Percentiles rank a stretch among this genome's conserved stretches.
Conservation (phyloP, 1,140 invertebrate genomes). For the Oryctes rhinoceros region DNA sequence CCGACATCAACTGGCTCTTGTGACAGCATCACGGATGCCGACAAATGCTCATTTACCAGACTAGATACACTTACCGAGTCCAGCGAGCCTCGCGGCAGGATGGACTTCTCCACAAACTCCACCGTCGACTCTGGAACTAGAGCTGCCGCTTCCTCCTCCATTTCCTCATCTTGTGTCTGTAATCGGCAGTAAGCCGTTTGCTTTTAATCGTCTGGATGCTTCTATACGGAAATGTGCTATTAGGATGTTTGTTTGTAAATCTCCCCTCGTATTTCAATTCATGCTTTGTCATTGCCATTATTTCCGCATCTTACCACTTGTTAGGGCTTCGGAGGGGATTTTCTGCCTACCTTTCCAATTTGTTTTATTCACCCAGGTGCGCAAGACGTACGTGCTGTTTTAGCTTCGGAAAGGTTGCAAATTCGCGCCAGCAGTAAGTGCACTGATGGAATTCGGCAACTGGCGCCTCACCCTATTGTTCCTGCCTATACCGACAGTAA, state of each 20-base stretch:
- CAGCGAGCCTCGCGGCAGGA: background rate
- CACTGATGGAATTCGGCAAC: background rate
- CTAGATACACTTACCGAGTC: background rate
- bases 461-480: background rate
- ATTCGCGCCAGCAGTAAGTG: background rate
- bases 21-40: too few species aligned
- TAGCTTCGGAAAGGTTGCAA: background rate
- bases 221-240: background rate
- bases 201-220: background rate
- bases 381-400: conserved; percentile 14
- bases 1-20: background rate
- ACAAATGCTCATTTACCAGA: background rate
- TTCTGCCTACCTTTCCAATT: background rate
- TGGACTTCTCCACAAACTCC: background rate
- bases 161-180: background rate
- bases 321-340: background rate
- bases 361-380: conserved; percentile 29
- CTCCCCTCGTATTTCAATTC: conserved; percentile 13
- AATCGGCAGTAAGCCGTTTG: background rate
- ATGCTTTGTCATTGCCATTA: conserved; percentile 12
- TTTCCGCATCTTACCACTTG: conserved; percentile 30
- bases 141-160: conserved; percentile 14
- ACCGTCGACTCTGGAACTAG: background rate
- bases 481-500: background rate
- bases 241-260: conserved; percentile 13